A percentile compares a stretch with the other conserved stretches of the same genome.
Evolutionary conservation across 2,888 invertebrate species (phyloP).

Genomic region (Nemurella pictetii): DNA sequence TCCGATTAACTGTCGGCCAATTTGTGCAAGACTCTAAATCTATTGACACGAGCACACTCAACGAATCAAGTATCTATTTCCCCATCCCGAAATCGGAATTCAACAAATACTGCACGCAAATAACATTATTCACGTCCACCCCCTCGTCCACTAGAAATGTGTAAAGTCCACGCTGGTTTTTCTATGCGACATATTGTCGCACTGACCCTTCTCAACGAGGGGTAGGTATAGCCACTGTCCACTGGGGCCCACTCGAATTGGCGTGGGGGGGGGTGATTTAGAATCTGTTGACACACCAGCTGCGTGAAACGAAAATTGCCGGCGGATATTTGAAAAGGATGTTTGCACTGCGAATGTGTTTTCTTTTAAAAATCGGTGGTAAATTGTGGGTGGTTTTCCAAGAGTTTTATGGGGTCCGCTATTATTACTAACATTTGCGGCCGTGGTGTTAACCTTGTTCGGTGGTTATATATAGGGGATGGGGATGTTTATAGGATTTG

Average conservation of each 20-base stretch:
- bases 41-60: neutral
- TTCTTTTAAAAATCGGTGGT: neutral
- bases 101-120: neutral
- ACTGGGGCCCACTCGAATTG: neutral
- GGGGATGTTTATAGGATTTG: neutral
- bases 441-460: conserved; percentile 9
- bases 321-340: conserved; percentile 29
- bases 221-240: conserved; percentile 5
- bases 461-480: too few relatives aligned
- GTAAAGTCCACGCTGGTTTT: neutral
- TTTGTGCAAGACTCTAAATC: neutral
- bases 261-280: conserved; percentile 1
- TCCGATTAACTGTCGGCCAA: neutral
- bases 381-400: neutral
- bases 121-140: neutral
- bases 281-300: conserved; percentile 26
- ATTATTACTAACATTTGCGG: neutral
- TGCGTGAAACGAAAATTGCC: neutral
- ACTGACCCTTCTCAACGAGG: neutral
- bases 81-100: neutral
- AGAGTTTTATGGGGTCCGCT: neutral
- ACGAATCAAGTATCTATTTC: neutral
- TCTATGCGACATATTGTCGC: neutral
- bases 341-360: conserved; percentile 12
- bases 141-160: neutral